These are phyloP conservation scores for Eulithis prunata DNA, from an alignment of 2,888 invertebrate species.

Conservation along the genomic window DNA sequence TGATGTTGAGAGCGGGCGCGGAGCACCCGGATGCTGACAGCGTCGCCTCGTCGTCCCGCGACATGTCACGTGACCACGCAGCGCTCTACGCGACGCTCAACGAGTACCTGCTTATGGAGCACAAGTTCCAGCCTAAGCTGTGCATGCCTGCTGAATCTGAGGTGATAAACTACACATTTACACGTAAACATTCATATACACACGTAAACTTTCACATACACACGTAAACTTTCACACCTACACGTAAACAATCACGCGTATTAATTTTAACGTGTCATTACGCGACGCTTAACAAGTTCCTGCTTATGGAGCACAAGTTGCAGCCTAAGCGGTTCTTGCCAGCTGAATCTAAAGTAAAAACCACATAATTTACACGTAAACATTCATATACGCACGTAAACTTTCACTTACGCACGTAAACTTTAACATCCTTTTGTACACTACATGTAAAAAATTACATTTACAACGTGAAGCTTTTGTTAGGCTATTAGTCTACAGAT, in stretches of 20 bases:
- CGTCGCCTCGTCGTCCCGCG: conserved; percentile 47
- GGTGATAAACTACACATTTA: conserved; percentile 64
- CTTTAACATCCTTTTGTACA: too few relatives aligned
- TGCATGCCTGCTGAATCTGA: conserved; percentile 86
- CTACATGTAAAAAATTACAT: too few relatives aligned
- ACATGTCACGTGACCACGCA: conserved; percentile 43
- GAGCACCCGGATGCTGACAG: conserved; percentile 86
- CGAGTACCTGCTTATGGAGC: conserved; percentile 88
- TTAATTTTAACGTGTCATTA: too few relatives aligned
- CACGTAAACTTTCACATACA: too few relatives aligned
- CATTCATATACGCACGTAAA: too few relatives aligned
- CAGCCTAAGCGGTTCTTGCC: conserved; percentile 88
- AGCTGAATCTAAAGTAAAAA: conserved; percentile 80
- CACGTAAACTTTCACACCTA: background rate
- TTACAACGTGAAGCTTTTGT: too few relatives aligned
- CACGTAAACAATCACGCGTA: background rate
- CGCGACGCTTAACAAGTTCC: too few relatives aligned
- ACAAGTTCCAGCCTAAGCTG: conserved; percentile 88
- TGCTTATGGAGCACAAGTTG: conserved; percentile 85
- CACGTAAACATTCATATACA: too few relatives aligned
- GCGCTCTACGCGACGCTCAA: conserved; percentile 84
- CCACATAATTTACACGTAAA: background rate
- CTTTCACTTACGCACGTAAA: too few relatives aligned
- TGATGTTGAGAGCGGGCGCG: conserved; percentile 85
- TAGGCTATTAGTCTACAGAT: too few relatives aligned